Evolutionary conservation across 2,797 vertebrate species (phyloP), one percentile per base, ranked within the genome.

Genomic region (Sebastes vulpes): DNA sequence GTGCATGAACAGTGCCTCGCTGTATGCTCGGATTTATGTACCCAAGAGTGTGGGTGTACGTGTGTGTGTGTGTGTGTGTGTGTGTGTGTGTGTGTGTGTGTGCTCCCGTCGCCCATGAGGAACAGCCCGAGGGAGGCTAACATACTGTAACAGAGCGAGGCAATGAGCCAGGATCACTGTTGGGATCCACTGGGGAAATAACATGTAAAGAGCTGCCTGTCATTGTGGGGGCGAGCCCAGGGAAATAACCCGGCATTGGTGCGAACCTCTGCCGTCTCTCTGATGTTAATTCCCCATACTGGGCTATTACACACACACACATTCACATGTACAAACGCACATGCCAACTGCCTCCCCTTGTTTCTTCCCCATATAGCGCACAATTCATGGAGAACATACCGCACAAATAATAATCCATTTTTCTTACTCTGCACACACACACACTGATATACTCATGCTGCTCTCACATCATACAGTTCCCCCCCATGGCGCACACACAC

Each of bases 131-230:
- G 79, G 80, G 71, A 78, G 65, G 83, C 74, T 77, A 82, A 90
- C 79, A 21, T 57, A 42, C 64, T 85, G 82, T 81, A 89, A 83
- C 75, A 59, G 75, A 83, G 76, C 16, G 46, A 89, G 83, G 83
- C 82, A 90, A 87, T 90, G 92, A 93, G 85, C 86, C 91, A 77
- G 77, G 71, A 91, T 90, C 80, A 80, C 75, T 82, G 84, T 77
- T 64, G 54, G 72, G 65, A 73, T 92, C 87, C 86, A 56, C 35
- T 79, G 91, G 93, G 93, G 91, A 92, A 94, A 94, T 91, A 93
- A 93, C 88, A 92, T 89, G 81, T 86, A 86, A 92, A 89, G 82
- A 83, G 75, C 81, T 82, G 81, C 60, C 80, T 88, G 85, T 86
- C 83, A 89, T 81, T 65, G 83, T 11, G 69, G 78, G 80, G 87